Evolutionary conservation across 2,113 vertebrate genomes (phyloP), one percentile per base, ranked within the genome.

Genomic region (Carettochelys insculpta): DNA sequence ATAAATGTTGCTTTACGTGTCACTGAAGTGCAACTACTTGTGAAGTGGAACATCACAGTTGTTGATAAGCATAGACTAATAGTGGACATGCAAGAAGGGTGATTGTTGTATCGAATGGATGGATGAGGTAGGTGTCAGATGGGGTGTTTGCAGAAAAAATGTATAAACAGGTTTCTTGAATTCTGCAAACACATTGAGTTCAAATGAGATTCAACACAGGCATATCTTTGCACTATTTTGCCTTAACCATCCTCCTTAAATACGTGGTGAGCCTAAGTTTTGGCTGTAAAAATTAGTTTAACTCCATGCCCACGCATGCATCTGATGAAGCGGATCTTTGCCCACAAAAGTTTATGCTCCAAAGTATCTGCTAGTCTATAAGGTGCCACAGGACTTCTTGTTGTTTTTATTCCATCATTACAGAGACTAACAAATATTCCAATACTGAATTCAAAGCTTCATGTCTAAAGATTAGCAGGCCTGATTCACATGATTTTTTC

Each of bases 91-190:
- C 25, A 73, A 43, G 68, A 77, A 77, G 11, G 41, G 86, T n/a
- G 58, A 31, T 3, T 17, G 2, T 38, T 22, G 31, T 8, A 9
- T 65, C 45, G 58, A 47, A 45, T 84, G 38, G 19, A 79, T 29
- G 20, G 14, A 4, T 61, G 34, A 14, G 11, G 4, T 24, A 25
- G 24, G 53, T 80, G 20, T 24, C 43, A 0, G 8, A 82, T 54
- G 45, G 29, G 16, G 16, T 65, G 34, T n/a, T n/a, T 65, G 0
- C 0, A 47, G 81, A 87, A 87, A 1, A 29, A 82, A 3, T 8
- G 41, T 87, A 76, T 80, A 6, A 11, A 79, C 41, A 1, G 2
- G 1, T 58, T 3, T 6, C 0, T 77, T 34, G 79, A 11, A 14
- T 86, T 83, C 48, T 90, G 3, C 53, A 2, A 48, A 73, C 13